Conservation (phyloP, 2,797 vertebrate genomes). For the Lithobates pipiens region DNA sequence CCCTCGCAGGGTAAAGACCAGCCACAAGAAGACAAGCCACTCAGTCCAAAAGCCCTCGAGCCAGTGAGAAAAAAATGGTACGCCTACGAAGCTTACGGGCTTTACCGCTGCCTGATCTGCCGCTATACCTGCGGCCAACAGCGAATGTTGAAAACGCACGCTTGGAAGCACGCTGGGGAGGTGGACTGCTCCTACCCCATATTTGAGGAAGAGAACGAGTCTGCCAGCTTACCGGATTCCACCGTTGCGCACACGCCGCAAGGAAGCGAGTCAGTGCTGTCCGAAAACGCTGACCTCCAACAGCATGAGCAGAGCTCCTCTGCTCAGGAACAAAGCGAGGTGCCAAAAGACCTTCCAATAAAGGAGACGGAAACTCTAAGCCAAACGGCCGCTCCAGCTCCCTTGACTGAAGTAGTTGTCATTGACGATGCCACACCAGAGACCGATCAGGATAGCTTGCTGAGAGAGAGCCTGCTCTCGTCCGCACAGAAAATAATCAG, state of each 20-base stretch:
- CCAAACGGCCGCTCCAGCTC: constrained; percentile 73
- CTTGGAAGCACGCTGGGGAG: constrained; percentile 96
- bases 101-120: constrained; percentile 95
- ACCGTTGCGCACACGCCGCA: constrained; percentile 67
- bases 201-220: constrained; percentile 88
- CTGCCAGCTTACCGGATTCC: constrained; percentile 68
- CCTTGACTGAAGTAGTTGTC: constrained; percentile 71
- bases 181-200: constrained; percentile 96
- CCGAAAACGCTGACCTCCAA: constrained; percentile 69
- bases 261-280: constrained; percentile 73
- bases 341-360: constrained; percentile 33
- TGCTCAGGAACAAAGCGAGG: constrained; percentile 65
- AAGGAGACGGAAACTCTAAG: constrained; percentile 67
- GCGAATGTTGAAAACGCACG: constrained; percentile 95
- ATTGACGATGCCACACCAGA: constrained; percentile 82
- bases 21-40: constrained; percentile 50
- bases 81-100: constrained; percentile 88
- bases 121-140: constrained; percentile 96
- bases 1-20: constrained; percentile 64
- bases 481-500: constrained; percentile 97
- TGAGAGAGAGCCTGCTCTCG: constrained; percentile 87
- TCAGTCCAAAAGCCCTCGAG: constrained; percentile 44
- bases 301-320: constrained; percentile 82
- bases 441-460: constrained; percentile 73
- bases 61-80: constrained; percentile 90